Percentiles rank a stretch among this genome's conserved stretches.
These are phyloP conservation scores for Syngnathus floridae DNA, from an alignment of 2,113 vertebrate species.

Conservation along the genomic window DNA sequence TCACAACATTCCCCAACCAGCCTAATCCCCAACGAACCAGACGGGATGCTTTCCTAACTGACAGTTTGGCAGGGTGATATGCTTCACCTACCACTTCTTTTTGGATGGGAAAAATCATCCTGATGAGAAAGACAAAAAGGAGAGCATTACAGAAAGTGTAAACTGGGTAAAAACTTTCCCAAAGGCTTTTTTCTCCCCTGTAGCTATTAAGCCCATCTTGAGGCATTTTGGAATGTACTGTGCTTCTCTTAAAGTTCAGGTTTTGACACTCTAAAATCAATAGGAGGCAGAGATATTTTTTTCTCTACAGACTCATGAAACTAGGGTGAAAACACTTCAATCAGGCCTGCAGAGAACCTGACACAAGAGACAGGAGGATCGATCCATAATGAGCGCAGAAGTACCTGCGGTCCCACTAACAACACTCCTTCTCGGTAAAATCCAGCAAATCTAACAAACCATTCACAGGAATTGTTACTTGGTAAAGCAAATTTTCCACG, in stretches of 20 bases:
- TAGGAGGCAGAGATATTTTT: constrained; percentile 63
- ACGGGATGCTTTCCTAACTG: constrained; percentile 58
- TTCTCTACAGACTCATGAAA: constrained; percentile 50
- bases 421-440: constrained; percentile 41
- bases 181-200: constrained; percentile 47
- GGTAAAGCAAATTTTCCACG: constrained; percentile 33
- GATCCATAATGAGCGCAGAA: constrained; percentile 62
- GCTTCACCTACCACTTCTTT: constrained; percentile 52
- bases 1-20: constrained; percentile 59
- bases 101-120: constrained; percentile 46
- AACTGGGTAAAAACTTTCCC: constrained; percentile 58
- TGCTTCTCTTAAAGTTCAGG: constrained; percentile 60
- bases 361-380: constrained; percentile 63
- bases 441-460: constrained; percentile 45
- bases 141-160: constrained; percentile 56
- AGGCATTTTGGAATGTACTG: constrained; percentile 64
- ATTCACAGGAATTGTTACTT: constrained; percentile 14
- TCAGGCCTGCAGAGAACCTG: constrained; percentile 61
- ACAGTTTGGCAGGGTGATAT: constrained; percentile 57
- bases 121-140: constrained; percentile 55
- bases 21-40: constrained; percentile 66
- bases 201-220: constrained; percentile 58
- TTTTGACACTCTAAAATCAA: constrained; percentile 74
- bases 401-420: constrained; percentile 62
- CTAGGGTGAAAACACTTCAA: constrained; percentile 70